Evolutionary conservation across 2,113 vertebrate genomes (phyloP).

Genomic region (Scomber scombrus): DNA sequence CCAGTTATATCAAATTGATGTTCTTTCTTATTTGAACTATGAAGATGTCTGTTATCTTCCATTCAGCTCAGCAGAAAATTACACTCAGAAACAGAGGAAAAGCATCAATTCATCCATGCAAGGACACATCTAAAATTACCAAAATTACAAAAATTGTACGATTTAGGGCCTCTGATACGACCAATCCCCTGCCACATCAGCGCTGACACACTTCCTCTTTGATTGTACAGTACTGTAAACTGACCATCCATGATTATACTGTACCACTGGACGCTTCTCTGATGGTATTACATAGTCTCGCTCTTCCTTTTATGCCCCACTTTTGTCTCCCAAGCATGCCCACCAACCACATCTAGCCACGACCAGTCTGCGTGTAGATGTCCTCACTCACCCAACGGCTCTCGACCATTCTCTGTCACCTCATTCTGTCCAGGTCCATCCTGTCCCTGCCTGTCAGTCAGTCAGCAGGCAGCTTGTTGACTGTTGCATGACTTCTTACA

Average conservation of each 20-base stretch:
- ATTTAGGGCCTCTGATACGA: slow-evolving; percentile 72
- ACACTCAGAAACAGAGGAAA: background rate
- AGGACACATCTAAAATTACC: background rate
- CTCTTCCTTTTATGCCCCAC: slow-evolving; percentile 25
- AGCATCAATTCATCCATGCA: background rate
- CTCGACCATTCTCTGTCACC: slow-evolving; percentile 60
- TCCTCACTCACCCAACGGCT: slow-evolving; percentile 62
- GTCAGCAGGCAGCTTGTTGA: slow-evolving; percentile 72
- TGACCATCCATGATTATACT: background rate
- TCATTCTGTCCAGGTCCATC: slow-evolving; percentile 68
- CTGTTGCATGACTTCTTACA: slow-evolving; percentile 81
- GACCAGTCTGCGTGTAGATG: slow-evolving; percentile 69
- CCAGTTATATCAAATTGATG: slow-evolving; percentile 4
- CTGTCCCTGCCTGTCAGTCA: slow-evolving; percentile 60
- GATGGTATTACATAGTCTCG: background rate
- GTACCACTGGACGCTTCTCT: slow-evolving; percentile 2
- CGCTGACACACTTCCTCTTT: slow-evolving; percentile 84
- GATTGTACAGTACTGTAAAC: slow-evolving; percentile 61
- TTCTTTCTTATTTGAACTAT: slow-evolving; percentile 1
- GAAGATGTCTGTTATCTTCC: slow-evolving; percentile 5
- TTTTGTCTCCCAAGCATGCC: slow-evolving; percentile 62
- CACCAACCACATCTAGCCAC: slow-evolving; percentile 54
- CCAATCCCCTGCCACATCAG: slow-evolving; percentile 82
- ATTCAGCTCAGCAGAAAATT: background rate
- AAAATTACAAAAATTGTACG: slow-evolving; percentile 24